These are phyloP conservation scores for Trachelus stipa DNA, from an alignment of 2,888 invertebrate genomes.

Conservation along the genomic window DNA sequence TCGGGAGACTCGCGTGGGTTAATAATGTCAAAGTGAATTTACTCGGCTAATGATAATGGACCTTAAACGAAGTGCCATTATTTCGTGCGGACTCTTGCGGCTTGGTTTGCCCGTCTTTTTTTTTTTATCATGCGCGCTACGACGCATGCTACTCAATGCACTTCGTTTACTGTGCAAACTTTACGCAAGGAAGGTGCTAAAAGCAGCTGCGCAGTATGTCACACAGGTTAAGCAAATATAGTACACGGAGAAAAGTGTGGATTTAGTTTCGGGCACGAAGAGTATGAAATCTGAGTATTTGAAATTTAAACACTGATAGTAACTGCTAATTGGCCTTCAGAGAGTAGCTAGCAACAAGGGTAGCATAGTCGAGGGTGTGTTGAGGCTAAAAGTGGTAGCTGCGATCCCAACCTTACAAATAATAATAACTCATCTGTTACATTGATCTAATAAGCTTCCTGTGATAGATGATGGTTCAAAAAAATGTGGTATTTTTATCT, in stretches of 20 bases:
- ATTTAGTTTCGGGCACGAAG: background rate
- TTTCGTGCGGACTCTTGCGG: background rate
- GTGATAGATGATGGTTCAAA: background rate
- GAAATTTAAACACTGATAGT: background rate
- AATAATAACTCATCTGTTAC: background rate
- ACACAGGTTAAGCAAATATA: background rate
- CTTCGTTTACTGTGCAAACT: background rate
- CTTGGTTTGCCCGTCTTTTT: background rate
- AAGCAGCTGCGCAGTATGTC: background rate
- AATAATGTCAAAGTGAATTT: conserved; percentile 6
- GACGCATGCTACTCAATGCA: background rate
- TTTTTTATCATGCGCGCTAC: background rate
- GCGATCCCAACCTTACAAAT: background rate
- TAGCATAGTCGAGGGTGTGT: background rate
- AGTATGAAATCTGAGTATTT: background rate
- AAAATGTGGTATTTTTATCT: conserved; percentile 14
- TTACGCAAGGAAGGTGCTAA: background rate
- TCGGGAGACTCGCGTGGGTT: background rate
- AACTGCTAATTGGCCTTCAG: background rate
- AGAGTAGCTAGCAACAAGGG: background rate
- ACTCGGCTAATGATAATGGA: conserved; percentile 4
- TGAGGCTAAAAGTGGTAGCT: background rate
- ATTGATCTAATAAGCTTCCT: background rate
- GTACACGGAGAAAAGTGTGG: background rate
- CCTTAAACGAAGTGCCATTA: background rate